Evolutionary conservation across 2,113 vertebrate genomes (phyloP), one percentile per base, ranked within the genome.

Genomic region (Sylvia atricapilla): DNA sequence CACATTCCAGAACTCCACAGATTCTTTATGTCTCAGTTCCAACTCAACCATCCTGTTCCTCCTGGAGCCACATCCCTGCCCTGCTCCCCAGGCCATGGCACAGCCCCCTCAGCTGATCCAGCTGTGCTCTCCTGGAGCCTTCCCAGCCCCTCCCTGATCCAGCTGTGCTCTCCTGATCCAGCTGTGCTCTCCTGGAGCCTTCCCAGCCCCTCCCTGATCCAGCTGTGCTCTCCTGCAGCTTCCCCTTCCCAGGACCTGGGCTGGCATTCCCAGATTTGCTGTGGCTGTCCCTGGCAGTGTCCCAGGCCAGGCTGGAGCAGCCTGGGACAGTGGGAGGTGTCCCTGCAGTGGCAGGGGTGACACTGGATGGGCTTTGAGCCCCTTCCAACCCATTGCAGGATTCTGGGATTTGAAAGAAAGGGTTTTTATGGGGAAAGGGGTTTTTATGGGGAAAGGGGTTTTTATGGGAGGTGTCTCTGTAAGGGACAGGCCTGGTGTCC

Each of bases 361-460:
- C 0, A 24, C 3, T 8, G 47, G 35, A 9, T 49, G 62, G 4
- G 16, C 0, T 44, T 27, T 23, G 2, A 33, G 15, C 37, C 46
- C 7, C 14, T 68, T 12, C 72, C 73, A 31, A 1, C 22, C 44
- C 49, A 52, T 2, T 9, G 27, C 7, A 28, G 64, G 22, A 31
- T 52, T 33, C 9, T 28, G 22, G 7, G 33, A 10, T 62, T 6
- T 3, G 37, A 83, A 64, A 69, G 28, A 13, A 56, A 58, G 14
- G 11, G 22, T 4, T 75, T 79, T n/a, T 16, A 16, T 8, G 28
- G 41, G 41, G 41, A 41, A 41, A 37, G 37, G 37, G 53, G 9
- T 21, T 11, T 47, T 22, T 47, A 10, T 47, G 22, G 21, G 46
- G 46, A 47, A 47, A 47, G 46, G 16, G 10, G 23, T 4, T 76